A percentile compares a stretch with the other conserved stretches of the same genome.
phyloP scores from a whole-genome alignment of 2,797 vertebrate genomes.

The Parambassis ranga region DNA sequence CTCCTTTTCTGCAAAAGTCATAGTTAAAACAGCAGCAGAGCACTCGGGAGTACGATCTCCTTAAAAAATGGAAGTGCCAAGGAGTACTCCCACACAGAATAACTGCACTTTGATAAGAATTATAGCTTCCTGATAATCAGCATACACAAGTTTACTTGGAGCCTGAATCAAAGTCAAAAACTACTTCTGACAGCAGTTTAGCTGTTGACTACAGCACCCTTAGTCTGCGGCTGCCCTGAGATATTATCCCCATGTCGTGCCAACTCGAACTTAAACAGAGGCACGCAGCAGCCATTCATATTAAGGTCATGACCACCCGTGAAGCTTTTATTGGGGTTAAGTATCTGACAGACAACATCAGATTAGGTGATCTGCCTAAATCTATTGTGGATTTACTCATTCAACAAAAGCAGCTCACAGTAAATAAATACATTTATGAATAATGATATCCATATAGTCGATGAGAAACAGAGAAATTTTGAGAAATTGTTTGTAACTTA shows the following conservation, averaged over 20 bases:
- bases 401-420: conserved; percentile 3
- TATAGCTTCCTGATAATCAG: conserved; percentile 16
- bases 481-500: neutral
- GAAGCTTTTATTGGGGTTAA: conserved; percentile 70
- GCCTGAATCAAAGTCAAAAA: conserved; percentile 21
- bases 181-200: conserved; percentile 12
- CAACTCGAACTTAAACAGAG: conserved; percentile 21
- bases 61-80: neutral
- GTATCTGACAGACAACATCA: conserved; percentile 57
- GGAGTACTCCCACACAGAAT: neutral
- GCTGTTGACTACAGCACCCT: conserved; percentile 35
- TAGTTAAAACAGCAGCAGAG: conserved; percentile 23
- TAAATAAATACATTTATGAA: no score
- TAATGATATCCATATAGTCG: no score
- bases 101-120: conserved; percentile 29
- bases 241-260: conserved; percentile 28
- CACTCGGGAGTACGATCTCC: neutral
- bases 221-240: conserved; percentile 30
- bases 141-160: neutral
- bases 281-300: conserved; percentile 48
- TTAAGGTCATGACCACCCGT: conserved; percentile 58
- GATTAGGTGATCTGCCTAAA: conserved; percentile 33
- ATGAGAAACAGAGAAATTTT: no score
- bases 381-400: conserved; percentile 22
- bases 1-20: conserved; percentile 42